Conservation (phyloP, 2,888 invertebrate genomes). For the Physocephala rufipes region DNA sequence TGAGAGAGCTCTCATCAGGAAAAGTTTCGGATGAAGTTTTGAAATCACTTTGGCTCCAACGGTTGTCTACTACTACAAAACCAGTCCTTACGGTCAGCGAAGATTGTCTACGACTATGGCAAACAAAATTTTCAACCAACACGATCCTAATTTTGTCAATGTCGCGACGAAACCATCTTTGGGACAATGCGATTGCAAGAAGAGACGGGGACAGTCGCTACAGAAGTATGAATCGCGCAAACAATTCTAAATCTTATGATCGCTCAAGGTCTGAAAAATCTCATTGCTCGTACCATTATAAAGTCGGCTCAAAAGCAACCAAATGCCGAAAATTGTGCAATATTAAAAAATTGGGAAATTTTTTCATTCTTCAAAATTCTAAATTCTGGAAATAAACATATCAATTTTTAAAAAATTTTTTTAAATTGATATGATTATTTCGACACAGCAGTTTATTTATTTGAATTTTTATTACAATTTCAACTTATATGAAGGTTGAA, state of each 20-base stretch:
- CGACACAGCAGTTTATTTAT: too few relatives aligned
- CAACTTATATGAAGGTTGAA: too few relatives aligned
- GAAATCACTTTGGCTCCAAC: constrained; percentile 11
- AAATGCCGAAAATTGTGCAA: not conserved
- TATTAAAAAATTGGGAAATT: not conserved
- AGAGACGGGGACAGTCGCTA: not conserved
- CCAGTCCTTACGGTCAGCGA: constrained; percentile 8
- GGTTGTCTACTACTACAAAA: not conserved
- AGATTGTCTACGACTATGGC: not conserved
- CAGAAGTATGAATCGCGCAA: not conserved
- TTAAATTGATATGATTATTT: too few relatives aligned
- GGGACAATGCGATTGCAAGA: not conserved
- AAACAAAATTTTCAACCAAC: constrained; percentile 20
- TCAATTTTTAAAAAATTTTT: too few relatives aligned
- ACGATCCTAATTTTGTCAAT: too few relatives aligned
- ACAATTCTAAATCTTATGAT: not conserved
- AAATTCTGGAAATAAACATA: too few relatives aligned
- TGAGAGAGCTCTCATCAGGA: not conserved
- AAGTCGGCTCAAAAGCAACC: not conserved
- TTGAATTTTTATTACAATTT: too few relatives aligned
- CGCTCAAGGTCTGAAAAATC: not conserved
- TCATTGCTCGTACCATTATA: not conserved
- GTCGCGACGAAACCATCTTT: not conserved
- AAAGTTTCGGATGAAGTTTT: not conserved
- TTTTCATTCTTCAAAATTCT: too few relatives aligned